Percentiles rank a stretch among this genome's conserved stretches.
phyloP scores from a whole-genome alignment of 2,888 invertebrate species.

The Cantharis nigra region DNA sequence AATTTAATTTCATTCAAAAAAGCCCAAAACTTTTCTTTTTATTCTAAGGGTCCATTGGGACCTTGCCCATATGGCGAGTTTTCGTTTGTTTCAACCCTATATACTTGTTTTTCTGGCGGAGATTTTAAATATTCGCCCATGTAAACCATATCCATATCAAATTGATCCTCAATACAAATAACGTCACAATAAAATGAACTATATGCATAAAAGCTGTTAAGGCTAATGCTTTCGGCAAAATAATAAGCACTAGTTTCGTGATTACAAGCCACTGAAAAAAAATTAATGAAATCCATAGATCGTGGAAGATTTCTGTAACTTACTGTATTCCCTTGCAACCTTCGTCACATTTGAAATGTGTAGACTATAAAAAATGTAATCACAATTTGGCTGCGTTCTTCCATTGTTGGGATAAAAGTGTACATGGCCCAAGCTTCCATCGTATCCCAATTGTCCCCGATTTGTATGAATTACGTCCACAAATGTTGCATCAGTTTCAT shows the following conservation, averaged over 20 bases:
- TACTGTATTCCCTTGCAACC: not conserved
- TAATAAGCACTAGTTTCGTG: not conserved
- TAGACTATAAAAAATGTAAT: no score
- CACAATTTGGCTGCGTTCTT: not conserved
- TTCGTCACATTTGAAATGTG: not conserved
- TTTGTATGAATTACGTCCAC: constrained; percentile 8
- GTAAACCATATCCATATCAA: not conserved
- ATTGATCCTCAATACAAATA: not conserved
- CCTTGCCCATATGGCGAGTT: not conserved
- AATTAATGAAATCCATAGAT: not conserved
- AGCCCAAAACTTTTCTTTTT: not conserved
- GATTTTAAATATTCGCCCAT: not conserved
- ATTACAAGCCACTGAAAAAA: not conserved
- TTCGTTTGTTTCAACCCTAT: not conserved
- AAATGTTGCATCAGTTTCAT: not conserved
- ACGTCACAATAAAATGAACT: not conserved
- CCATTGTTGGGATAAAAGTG: constrained; percentile 15
- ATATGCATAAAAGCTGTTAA: not conserved
- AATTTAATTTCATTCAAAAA: no score
- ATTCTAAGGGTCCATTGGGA: not conserved
- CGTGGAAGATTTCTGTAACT: not conserved
- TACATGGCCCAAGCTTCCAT: not conserved
- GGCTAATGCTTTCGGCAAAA: not conserved
- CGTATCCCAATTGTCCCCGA: not conserved
- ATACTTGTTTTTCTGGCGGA: not conserved